Conservation (phyloP, 1,140 invertebrate genomes). For the Calliphora vicina region DNA sequence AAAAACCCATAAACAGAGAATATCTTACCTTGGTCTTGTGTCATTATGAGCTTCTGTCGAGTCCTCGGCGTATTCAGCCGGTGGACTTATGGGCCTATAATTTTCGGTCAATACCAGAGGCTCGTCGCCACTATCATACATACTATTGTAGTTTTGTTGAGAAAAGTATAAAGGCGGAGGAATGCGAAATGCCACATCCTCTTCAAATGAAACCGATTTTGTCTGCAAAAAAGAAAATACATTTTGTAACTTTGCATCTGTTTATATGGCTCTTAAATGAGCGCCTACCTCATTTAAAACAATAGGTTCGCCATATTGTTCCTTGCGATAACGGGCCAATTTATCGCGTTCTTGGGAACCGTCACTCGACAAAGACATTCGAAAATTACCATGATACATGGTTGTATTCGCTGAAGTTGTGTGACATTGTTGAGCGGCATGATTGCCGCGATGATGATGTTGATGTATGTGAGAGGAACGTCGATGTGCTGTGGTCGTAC, state of each 20-base stretch:
- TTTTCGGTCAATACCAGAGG: conserved; percentile 63
- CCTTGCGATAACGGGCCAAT: conserved; percentile 13
- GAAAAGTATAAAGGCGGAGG: conserved; percentile 58
- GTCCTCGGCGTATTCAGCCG: conserved; percentile 70
- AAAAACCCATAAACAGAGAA: background rate
- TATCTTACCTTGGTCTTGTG: conserved; percentile 51
- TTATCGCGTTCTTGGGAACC: conserved; percentile 8
- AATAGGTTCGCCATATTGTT: conserved; percentile 2
- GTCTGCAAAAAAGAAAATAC: conserved; percentile 1
- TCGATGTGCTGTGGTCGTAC: conserved; percentile 1
- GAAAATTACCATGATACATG: conserved; percentile 14
- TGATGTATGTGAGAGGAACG: conserved; percentile 48
- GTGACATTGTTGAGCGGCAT: background rate
- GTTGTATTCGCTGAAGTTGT: conserved; percentile 23
- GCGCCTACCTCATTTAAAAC: conserved; percentile 18
- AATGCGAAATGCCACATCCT: conserved; percentile 53
- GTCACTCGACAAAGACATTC: conserved; percentile 6
- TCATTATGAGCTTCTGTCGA: conserved; percentile 60
- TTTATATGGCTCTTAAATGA: background rate
- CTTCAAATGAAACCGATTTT: conserved; percentile 36
- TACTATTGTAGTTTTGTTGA: conserved; percentile 48
- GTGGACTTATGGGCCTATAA: conserved; percentile 70
- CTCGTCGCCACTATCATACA: conserved; percentile 53
- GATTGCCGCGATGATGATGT: background rate
- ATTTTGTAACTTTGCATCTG: background rate